These are phyloP conservation scores for Xylocampa areola DNA, from an alignment of 2,888 invertebrate species.

Conservation along the genomic window DNA sequence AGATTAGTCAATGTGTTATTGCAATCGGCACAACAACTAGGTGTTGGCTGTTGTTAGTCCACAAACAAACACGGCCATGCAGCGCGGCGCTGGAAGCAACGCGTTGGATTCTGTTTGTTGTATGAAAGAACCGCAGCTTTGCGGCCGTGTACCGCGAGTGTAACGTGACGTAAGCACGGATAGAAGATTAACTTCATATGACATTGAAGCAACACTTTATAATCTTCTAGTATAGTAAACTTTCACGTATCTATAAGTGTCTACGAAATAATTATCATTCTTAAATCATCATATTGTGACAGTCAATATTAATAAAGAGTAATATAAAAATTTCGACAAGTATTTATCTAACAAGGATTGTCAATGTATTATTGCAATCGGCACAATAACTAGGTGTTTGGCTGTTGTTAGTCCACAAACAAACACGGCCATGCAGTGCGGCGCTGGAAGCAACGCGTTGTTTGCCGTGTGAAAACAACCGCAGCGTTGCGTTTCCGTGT, in stretches of 20 bases:
- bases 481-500: too few relatives aligned
- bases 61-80: conserved; percentile 33
- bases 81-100: conserved; percentile 8
- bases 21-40: conserved; percentile 8
- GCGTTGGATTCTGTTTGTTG: conserved; percentile 35
- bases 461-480: conserved; percentile 27
- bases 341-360: too few relatives aligned
- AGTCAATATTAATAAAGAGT: too few relatives aligned
- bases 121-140: conserved; percentile 49
- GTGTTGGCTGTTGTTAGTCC: conserved; percentile 24
- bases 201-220: not conserved
- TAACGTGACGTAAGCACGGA: not conserved
- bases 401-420: conserved; percentile 32
- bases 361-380: conserved; percentile 19
- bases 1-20: too few relatives aligned
- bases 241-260: too few relatives aligned
- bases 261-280: too few relatives aligned
- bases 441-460: conserved; percentile 13
- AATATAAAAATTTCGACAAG: too few relatives aligned
- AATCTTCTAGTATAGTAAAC: too few relatives aligned
- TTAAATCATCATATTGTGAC: too few relatives aligned
- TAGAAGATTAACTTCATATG: conserved; percentile 5
- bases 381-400: conserved; percentile 17
- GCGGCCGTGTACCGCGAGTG: conserved; percentile 17
- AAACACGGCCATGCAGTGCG: conserved; percentile 10